Base-by-base conservation (phyloP, 2,797 vertebrate species). In the Cuculus canorus region DNA sequence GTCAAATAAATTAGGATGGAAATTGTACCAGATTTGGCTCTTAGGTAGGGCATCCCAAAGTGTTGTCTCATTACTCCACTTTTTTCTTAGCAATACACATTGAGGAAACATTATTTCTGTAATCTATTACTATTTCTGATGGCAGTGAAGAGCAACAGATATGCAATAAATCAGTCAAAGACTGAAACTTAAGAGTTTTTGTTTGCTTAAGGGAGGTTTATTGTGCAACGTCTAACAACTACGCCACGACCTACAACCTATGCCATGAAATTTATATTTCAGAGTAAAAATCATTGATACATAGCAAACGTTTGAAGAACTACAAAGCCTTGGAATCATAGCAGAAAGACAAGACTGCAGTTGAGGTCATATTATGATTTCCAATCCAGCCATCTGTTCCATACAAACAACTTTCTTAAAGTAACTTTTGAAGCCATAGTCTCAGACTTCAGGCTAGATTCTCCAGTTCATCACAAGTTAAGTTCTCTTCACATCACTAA, bases 181-280 rank as follows among this genome's bases (percentile, higher is more conserved):
- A 37, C 39, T 22, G n/a, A 61, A 60, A 61, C 6, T 16, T 57
- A 75, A 37, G 5, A 39, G 8, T 17, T 72, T 56, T 30, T 17
- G 2, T 33, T 57, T 11, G 9, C 47, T 57, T 11, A 16, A 7
- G 2, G 8, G 2, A 3, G 7, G 27, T 77, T 32, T 24, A 6
- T 23, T 45, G 5, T 22, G 6, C 10, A 65, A 13, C 13, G 15
- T 35, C 43, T 72, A 52, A 61, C 21, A 72, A 33, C 0, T 21
- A 10, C 19, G 22, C 25, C 17, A 8, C 1, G 1, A 52, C 4
- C 39, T n/a, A n/a, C n/a, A n/a, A n/a, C n/a, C n/a, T n/a, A n/a
- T n/a, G n/a, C n/a, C n/a, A n/a, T n/a, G n/a, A n/a, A n/a, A n/a
- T n/a, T n/a, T n/a, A n/a, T n/a, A n/a, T 83, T 88, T 78, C 33